These are phyloP conservation scores for Phainopepla nitens DNA, from an alignment of 2,113 vertebrate species.

Conservation along the genomic window DNA sequence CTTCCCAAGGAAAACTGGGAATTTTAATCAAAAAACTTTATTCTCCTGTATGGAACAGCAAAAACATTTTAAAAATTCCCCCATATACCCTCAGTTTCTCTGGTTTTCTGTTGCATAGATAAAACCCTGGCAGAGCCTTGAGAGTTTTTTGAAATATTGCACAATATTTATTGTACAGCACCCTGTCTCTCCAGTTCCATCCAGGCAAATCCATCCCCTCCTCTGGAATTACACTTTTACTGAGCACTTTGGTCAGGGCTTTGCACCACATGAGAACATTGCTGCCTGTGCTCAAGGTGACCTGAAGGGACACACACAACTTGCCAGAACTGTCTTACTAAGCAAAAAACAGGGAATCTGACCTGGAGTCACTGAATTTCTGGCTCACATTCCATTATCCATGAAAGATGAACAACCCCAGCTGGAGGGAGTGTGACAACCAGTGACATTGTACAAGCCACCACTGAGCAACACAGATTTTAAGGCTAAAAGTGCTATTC, in stretches of 20 bases:
- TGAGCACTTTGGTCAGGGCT: not conserved
- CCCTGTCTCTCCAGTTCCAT: not conserved
- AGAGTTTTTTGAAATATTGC: not conserved
- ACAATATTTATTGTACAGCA: not conserved
- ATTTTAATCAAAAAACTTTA: not conserved
- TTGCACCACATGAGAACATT: not conserved
- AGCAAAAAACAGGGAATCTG: not conserved
- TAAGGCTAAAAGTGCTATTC: not conserved
- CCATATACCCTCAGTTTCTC: not conserved
- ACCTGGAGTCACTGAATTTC: not conserved
- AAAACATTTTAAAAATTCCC: not conserved
- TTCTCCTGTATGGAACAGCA: not conserved
- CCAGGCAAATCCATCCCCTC: not conserved
- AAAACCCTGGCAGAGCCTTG: not conserved
- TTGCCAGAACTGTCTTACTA: not conserved
- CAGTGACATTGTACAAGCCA: not conserved
- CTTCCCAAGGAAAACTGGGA: not conserved
- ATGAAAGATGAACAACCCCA: not conserved
- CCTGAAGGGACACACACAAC: not conserved
- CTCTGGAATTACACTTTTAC: not conserved
- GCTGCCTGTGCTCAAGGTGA: not conserved
- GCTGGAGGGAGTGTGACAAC: not conserved
- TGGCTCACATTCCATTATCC: not conserved
- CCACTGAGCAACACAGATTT: not conserved
- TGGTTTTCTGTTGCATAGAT: not conserved